Percentiles rank a stretch among this genome's conserved stretches.
These are phyloP conservation scores for Anthopleura sola DNA, from an alignment of 64 coral and sea anemone genomes.

Conservation along the genomic window DNA sequence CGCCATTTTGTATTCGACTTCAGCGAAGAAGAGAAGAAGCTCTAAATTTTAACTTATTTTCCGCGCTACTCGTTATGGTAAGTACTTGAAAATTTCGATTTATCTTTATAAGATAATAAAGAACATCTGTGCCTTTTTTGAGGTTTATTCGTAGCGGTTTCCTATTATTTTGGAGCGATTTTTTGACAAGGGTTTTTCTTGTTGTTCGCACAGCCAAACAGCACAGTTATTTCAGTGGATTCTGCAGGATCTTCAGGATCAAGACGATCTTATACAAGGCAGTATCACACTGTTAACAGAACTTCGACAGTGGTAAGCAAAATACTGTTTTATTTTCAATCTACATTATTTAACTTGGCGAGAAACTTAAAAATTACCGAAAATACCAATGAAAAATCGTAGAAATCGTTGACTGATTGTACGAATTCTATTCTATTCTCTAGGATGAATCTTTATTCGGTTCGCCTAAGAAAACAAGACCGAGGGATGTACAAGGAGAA, in stretches of 20 bases:
- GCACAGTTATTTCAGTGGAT: constrained; percentile 81
- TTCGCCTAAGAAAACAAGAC: background rate
- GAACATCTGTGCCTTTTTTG: background rate
- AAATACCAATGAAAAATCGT: background rate
- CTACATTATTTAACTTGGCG: background rate
- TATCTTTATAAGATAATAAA: background rate
- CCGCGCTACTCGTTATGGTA: background rate
- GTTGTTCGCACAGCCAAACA: constrained; percentile 71
- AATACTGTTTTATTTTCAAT: background rate
- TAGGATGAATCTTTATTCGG: constrained; percentile 12
- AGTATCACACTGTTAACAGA: constrained; percentile 95
- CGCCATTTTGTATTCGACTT: constrained; percentile 18
- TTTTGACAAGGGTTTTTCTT: background rate
- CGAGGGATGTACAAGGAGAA: background rate
- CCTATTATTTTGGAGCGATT: background rate
- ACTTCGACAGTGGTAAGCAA: constrained; percentile 92
- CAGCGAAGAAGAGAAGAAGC: background rate
- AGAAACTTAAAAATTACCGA: background rate
- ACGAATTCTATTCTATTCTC: background rate
- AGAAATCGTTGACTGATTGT: background rate
- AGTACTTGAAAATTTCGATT: background rate
- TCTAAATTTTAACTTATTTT: background rate
- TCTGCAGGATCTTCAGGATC: constrained; percentile 82
- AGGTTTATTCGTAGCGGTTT: background rate
- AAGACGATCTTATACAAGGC: constrained; percentile 83